A percentile compares a stretch with the other conserved stretches of the same genome.
phyloP scores from a whole-genome alignment of 1,140 invertebrate genomes.

The Samia ricini region DNA sequence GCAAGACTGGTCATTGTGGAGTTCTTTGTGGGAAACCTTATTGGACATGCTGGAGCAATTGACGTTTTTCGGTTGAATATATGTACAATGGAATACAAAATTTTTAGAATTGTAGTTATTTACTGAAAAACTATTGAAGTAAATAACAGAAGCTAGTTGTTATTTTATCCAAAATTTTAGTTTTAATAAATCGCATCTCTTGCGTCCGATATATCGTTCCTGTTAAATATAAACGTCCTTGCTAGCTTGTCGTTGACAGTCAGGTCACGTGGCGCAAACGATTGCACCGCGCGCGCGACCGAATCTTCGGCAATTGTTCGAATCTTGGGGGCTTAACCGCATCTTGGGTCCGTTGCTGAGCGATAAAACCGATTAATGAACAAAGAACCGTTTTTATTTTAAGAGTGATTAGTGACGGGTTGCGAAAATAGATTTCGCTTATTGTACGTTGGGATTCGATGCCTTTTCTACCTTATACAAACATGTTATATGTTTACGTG shows the following conservation, averaged over 20 bases:
- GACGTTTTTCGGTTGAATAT: too few relatives aligned
- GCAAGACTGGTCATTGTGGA: too few relatives aligned
- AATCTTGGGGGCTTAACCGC: conserved; percentile 66
- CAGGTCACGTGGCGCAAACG: conserved; percentile 52
- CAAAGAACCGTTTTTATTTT: conserved; percentile 17
- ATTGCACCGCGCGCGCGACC: conserved; percentile 35
- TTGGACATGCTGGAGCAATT: too few relatives aligned
- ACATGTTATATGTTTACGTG: too few relatives aligned
- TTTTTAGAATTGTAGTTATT: too few relatives aligned
- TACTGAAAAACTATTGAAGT: too few relatives aligned
- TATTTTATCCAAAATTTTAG: too few relatives aligned
- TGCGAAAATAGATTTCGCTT: not conserved
- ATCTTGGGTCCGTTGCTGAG: conserved; percentile 48
- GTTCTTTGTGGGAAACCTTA: too few relatives aligned
- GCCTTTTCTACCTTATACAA: too few relatives aligned
- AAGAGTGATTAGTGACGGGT: conserved; percentile 18
- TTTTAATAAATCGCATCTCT: not conserved
- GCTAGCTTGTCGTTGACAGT: conserved; percentile 16
- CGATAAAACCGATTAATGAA: conserved; percentile 52
- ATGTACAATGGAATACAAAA: too few relatives aligned
- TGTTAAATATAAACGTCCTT: conserved; percentile 14
- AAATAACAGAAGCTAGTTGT: too few relatives aligned
- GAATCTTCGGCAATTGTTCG: conserved; percentile 60
- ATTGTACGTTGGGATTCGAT: not conserved
- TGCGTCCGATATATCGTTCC: conserved; percentile 28